Evolutionary conservation across 2,888 invertebrate genomes (phyloP).

Genomic region (Meghimatium bilineatum): DNA sequence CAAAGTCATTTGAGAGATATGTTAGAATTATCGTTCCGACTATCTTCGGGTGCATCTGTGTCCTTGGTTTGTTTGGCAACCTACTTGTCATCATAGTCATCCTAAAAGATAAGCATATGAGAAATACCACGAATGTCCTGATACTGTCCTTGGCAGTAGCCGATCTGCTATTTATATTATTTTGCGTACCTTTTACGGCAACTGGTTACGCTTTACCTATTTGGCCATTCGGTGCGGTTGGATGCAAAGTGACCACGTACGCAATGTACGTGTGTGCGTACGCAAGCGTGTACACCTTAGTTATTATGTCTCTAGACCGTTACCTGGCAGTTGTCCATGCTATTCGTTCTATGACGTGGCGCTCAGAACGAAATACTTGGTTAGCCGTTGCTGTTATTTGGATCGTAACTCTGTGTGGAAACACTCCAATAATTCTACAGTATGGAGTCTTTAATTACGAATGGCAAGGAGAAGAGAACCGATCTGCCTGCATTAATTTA

Average conservation of each 20-base stretch:
- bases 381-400: conserved; percentile 87
- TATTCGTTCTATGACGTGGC: conserved; percentile 88
- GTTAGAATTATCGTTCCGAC: conserved; percentile 77
- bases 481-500: conserved; percentile 67
- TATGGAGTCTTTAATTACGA: conserved; percentile 62
- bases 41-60: conserved; percentile 89
- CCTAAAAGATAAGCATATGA: conserved; percentile 91
- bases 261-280: conserved; percentile 94
- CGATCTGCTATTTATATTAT: conserved; percentile 92
- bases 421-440: conserved; percentile 72
- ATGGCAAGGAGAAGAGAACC: conserved; percentile 75
- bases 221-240: conserved; percentile 93
- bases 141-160: conserved; percentile 93
- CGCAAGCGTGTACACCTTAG: conserved; percentile 93
- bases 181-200: conserved; percentile 96
- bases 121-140: conserved; percentile 93
- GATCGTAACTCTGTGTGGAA: conserved; percentile 83
- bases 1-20: conserved; percentile 53
- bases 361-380: conserved; percentile 89
- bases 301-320: conserved; percentile 92
- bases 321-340: conserved; percentile 96
- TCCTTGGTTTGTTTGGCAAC: conserved; percentile 93
- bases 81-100: conserved; percentile 92
- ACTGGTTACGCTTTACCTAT: conserved; percentile 89
- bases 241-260: conserved; percentile 94